phyloP scores from a whole-genome alignment of 1,140 invertebrate species.

The Muscidifurax raptorellus region DNA sequence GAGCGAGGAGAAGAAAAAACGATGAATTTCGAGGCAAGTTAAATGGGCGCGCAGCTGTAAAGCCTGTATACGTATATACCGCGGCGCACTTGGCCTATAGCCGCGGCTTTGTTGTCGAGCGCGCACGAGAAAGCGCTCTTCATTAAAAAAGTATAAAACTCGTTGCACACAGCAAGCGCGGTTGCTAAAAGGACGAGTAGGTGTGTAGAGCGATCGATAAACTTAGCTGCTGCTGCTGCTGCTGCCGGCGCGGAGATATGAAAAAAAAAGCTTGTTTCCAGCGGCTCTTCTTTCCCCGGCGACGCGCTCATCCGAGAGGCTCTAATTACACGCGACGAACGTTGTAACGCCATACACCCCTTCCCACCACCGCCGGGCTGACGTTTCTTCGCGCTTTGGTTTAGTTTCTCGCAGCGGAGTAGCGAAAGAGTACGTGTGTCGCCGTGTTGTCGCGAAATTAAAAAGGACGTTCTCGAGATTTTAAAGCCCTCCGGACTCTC shows the following conservation, averaged over 20 bases:
- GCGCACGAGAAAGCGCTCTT: too few relatives aligned
- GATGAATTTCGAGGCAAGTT: background rate
- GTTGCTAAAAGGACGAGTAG: too few relatives aligned
- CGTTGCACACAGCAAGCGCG: too few relatives aligned
- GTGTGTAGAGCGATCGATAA: too few relatives aligned
- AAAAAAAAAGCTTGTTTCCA: background rate
- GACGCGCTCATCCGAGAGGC: background rate
- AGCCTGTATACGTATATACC: background rate
- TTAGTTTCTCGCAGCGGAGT: too few relatives aligned
- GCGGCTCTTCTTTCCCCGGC: too few relatives aligned
- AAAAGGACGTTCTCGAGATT: background rate
- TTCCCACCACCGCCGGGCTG: background rate
- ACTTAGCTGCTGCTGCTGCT: too few relatives aligned
- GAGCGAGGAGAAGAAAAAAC: background rate
- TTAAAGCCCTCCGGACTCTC: slow-evolving; percentile 1
- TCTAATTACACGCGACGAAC: slow-evolving; percentile 27
- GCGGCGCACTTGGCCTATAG: background rate
- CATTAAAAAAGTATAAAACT: too few relatives aligned
- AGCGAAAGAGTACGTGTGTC: too few relatives aligned
- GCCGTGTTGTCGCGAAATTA: background rate
- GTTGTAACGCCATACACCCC: background rate
- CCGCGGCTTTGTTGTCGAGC: background rate
- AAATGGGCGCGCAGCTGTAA: slow-evolving; percentile 12
- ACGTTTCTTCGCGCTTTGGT: too few relatives aligned
- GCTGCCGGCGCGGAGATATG: background rate